A percentile compares a stretch with the other conserved stretches of the same genome.
phyloP scores from a whole-genome alignment of 2,797 vertebrate species.

The Urophycis tenuis region DNA sequence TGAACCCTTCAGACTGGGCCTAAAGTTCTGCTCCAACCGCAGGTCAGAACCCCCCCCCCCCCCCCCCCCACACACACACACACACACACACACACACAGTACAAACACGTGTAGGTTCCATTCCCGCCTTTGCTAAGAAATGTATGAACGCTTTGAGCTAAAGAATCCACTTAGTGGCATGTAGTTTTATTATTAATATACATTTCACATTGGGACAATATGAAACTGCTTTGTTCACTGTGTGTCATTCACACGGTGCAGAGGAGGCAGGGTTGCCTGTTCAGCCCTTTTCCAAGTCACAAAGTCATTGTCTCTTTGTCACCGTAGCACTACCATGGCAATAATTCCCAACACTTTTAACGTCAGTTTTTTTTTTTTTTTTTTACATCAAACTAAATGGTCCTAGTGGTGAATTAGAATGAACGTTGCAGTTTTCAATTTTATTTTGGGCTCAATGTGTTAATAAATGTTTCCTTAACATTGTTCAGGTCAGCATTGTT shows the following conservation, averaged over 20 bases:
- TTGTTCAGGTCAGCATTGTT: conserved; percentile 69
- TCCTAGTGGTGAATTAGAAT: not conserved
- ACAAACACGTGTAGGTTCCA: no score
- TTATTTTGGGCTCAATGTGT: not conserved
- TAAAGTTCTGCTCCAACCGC: conserved; percentile 76
- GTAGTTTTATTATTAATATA: no score
- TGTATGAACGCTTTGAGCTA: no score
- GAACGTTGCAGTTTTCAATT: not conserved
- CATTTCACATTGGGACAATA: not conserved
- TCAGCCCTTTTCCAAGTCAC: not conserved
- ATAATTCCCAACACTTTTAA: no score
- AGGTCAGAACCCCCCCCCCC: conserved; percentile 65
- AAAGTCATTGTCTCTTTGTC: no score
- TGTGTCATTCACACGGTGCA: no score
- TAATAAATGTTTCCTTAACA: not conserved
- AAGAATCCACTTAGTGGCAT: no score
- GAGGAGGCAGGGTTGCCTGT: not conserved
- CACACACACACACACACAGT: no score
- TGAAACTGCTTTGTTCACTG: not conserved
- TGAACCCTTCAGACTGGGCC: conserved; percentile 75
- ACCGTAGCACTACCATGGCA: no score
- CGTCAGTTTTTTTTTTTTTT: no score
- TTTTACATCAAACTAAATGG: no score
- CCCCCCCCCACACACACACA: no score
- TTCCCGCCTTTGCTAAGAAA: not conserved